Evolutionary conservation across 2,888 invertebrate genomes (phyloP).

Genomic region (Penaeus monodon): DNA sequence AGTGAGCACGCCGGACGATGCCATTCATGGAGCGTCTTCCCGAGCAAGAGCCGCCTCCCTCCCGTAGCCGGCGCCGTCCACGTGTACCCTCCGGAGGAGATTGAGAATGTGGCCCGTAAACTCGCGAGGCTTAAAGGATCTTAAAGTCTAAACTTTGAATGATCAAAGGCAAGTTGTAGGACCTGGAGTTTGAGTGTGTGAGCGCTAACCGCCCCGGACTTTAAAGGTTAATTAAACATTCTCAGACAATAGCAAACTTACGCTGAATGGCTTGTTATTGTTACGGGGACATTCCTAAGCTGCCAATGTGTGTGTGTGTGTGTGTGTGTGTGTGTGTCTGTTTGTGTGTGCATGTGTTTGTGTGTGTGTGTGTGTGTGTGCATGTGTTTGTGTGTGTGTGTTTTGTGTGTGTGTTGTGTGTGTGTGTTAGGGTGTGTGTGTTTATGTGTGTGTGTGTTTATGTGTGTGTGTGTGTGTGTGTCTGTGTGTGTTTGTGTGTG

Average conservation of each 20-base stretch:
- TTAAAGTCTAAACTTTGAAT: slow-evolving; percentile 13
- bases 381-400: not conserved
- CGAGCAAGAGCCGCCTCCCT: too few species aligned
- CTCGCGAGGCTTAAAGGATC: slow-evolving; percentile 9
- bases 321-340: slow-evolving; percentile 1
- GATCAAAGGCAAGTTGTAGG: slow-evolving; percentile 15
- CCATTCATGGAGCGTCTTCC: too few species aligned
- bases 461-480: not conserved
- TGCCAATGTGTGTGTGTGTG: slow-evolving; percentile 17
- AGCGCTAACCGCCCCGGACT: slow-evolving; percentile 8
- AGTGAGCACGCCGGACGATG: too few species aligned
- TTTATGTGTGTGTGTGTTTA: not conserved
- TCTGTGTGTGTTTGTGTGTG: not conserved
- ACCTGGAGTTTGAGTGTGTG: not conserved
- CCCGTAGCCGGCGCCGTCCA: not conserved
- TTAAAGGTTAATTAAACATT: slow-evolving; percentile 19
- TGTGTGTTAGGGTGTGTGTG: too few species aligned
- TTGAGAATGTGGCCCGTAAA: slow-evolving; percentile 3
- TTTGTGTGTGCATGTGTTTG: not conserved
- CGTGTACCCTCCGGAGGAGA: not conserved
- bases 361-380: not conserved
- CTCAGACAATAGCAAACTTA: slow-evolving; percentile 9
- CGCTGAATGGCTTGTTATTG: not conserved
- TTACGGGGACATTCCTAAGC: not conserved
- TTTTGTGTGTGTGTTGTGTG: not conserved